Evolutionary conservation across 2,797 vertebrate genomes (phyloP).

Genomic region (Acanthornis magna): DNA sequence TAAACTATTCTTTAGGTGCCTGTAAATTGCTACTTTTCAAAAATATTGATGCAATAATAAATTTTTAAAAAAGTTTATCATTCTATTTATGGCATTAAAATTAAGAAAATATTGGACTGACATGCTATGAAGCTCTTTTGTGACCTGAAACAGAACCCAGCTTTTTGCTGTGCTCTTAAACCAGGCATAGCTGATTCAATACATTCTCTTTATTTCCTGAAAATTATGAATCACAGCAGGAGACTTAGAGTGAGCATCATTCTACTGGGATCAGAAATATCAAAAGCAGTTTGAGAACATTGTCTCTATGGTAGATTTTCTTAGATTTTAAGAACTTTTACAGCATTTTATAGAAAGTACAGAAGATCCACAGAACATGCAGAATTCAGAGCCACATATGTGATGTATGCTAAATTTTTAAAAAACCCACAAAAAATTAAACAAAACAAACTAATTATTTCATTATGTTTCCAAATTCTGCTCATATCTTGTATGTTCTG

Average conservation of each 20-base stretch:
- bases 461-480: background rate
- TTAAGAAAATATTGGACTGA: background rate
- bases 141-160: background rate
- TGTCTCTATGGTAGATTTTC: background rate
- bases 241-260: background rate
- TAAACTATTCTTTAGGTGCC: background rate
- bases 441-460: background rate
- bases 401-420: background rate
- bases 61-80: background rate
- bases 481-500: background rate
- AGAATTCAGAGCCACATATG: background rate
- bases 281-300: background rate
- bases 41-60: background rate
- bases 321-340: background rate
- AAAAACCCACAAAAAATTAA: background rate
- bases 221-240: background rate
- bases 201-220: background rate
- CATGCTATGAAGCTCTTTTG: background rate
- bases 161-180: background rate
- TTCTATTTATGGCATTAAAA: background rate
- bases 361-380: background rate
- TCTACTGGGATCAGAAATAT: background rate
- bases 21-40: background rate
- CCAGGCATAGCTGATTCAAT: background rate
- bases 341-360: background rate